Evolutionary conservation across 2,888 invertebrate species (phyloP).

Genomic region (Polia nebulosa): DNA sequence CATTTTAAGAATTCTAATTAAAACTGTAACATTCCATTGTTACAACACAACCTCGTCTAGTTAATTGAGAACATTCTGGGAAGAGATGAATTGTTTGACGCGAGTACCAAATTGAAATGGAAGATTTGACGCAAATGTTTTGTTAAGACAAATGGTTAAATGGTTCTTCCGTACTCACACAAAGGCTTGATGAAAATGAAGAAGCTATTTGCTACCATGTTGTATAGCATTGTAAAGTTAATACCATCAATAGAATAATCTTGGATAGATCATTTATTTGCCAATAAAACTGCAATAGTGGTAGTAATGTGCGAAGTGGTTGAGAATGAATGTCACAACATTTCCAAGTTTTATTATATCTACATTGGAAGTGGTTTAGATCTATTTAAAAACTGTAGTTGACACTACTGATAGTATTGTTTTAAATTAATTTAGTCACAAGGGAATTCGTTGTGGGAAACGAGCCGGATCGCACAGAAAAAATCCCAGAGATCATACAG

Average conservation of each 20-base stretch:
- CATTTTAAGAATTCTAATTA: slow-evolving; percentile 78
- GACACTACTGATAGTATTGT: slow-evolving; percentile 80
- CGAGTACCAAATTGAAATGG: slow-evolving; percentile 50
- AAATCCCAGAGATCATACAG: slow-evolving; percentile 80
- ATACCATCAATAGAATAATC: slow-evolving; percentile 18
- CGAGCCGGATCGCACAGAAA: slow-evolving; percentile 78
- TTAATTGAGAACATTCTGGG: slow-evolving; percentile 72
- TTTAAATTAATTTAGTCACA: slow-evolving; percentile 81
- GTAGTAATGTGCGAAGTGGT: slow-evolving; percentile 16
- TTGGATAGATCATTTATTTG: slow-evolving; percentile 29
- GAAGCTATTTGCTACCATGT: slow-evolving; percentile 16
- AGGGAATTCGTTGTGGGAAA: slow-evolving; percentile 86
- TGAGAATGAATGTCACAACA: slow-evolving; percentile 58
- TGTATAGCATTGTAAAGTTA: slow-evolving; percentile 32
- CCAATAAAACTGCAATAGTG: slow-evolving; percentile 33
- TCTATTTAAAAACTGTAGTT: slow-evolving; percentile 65
- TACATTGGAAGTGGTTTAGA: slow-evolving; percentile 50
- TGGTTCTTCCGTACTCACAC: slow-evolving; percentile 39
- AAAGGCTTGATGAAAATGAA: slow-evolving; percentile 26
- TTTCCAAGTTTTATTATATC: slow-evolving; percentile 44
- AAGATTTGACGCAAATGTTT: slow-evolving; percentile 65
- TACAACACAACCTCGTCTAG: slow-evolving; percentile 68
- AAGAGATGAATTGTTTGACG: slow-evolving; percentile 69
- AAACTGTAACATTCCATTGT: slow-evolving; percentile 75
- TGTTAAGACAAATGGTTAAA: slow-evolving; percentile 44